Conservation (phyloP, 2,797 vertebrate genomes). For the Echeneis naucrates region DNA sequence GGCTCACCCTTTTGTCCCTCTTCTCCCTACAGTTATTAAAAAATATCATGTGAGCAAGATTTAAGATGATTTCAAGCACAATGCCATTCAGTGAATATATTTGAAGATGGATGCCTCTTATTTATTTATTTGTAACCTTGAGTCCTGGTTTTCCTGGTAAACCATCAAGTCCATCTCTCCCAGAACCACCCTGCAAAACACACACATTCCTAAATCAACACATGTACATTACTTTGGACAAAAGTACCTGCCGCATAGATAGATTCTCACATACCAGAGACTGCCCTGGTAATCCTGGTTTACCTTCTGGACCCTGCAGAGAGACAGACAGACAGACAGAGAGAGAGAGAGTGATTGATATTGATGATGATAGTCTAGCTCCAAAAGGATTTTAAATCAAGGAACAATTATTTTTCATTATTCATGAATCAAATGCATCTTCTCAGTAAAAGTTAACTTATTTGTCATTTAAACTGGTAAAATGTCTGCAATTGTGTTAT, state of each 20-base stretch:
- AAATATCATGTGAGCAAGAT: slow-evolving; percentile 29
- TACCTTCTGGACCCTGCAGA: slow-evolving; percentile 85
- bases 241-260: background rate
- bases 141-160: slow-evolving; percentile 76
- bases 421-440: too few species aligned
- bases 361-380: too few species aligned
- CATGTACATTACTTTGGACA: background rate
- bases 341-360: slow-evolving; percentile 15
- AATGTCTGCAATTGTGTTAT: background rate
- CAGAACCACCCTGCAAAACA: slow-evolving; percentile 74
- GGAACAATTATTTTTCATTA: too few species aligned
- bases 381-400: too few species aligned
- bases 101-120: too few species aligned
- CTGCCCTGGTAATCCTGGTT: slow-evolving; percentile 81
- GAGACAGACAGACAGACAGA: slow-evolving; percentile 37
- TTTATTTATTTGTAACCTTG: too few species aligned
- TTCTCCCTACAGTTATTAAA: slow-evolving; percentile 77
- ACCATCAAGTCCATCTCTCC: slow-evolving; percentile 73
- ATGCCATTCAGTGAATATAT: background rate
- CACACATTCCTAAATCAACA: background rate
- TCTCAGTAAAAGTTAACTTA: too few species aligned
- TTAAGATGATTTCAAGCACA: background rate
- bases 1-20: slow-evolving; percentile 80
- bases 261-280: slow-evolving; percentile 69
- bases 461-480: too few species aligned